Evolutionary conservation across 2,888 invertebrate species (phyloP), one percentile per base, ranked within the genome.

Genomic region (Eristalinus aeneus): DNA sequence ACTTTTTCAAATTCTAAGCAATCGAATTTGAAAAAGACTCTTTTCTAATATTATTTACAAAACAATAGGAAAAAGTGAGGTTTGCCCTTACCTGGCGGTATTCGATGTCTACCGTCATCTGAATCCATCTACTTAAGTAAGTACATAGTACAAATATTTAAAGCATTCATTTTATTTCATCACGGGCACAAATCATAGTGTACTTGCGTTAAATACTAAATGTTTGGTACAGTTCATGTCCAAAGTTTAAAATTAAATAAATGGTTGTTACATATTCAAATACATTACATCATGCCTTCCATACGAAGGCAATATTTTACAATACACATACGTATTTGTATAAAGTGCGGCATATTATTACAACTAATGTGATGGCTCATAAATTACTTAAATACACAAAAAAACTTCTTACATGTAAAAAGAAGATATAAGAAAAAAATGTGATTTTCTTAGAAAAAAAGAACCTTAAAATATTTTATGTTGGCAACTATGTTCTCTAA

Each of bases 121-220:
- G 46, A 54, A 22, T 74, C 74, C 65, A 46, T 23, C 53, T 46
- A 22, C 22, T 58, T 58, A 22, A 73, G 56, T 65, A 58, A 74
- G 39, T 36, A 56, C 39, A 27, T 23, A 27, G 31, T 58, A 64
- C 36, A 64, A 74, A 46, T 36, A 23, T 39, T 56, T 65, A n/a
- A 31, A 6, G 27, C 32, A 22, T 65, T 39, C 39, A 3, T 22
- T 74, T 74, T 74, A 65, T 74, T 74, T 12, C 32, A 65, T 6
- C 23, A 63, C 23, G 34, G 36, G 20, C 72, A 32, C 31, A 60
- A 61, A 16, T 31, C 8, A 46, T 8, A 5, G 16, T 16, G 16
- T 46, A 16, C 16, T 16, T 46, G n/a, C n/a, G 5, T 46, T 46
- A 16, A 46, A 46, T 46, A 46, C 46, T 46, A 46, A n/a, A 4